These are phyloP conservation scores for Ramphastos sulfuratus DNA, from an alignment of 2,113 vertebrate species.

Conservation along the genomic window DNA sequence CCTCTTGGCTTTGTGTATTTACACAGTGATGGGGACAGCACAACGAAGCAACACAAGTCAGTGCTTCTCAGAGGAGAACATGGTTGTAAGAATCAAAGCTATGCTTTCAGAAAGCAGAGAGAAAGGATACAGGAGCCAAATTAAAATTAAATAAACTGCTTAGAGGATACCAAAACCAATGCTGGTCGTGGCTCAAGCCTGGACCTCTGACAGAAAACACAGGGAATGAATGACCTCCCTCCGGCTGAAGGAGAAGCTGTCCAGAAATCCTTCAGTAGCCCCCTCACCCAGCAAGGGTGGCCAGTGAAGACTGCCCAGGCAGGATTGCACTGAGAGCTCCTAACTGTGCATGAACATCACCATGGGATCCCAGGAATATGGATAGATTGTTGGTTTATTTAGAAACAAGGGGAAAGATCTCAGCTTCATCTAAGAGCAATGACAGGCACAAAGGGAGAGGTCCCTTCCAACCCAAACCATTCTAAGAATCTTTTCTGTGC, in stretches of 20 bases:
- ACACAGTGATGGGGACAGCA: not conserved
- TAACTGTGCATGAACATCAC: fast-evolving
- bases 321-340: not conserved
- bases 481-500: too few species aligned
- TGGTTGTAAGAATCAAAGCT: not conserved
- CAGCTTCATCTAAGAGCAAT: not conserved
- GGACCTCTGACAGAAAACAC: not conserved
- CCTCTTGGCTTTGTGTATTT: not conserved
- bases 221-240: not conserved
- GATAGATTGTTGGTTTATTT: not conserved
- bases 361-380: not conserved
- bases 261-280: not conserved
- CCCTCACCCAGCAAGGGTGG: fast-evolving
- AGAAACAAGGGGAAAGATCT: not conserved
- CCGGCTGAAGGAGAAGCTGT: not conserved
- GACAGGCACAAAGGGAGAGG: not conserved
- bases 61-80: not conserved
- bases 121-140: not conserved
- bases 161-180: not conserved
- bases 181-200: not conserved
- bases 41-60: not conserved
- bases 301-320: not conserved
- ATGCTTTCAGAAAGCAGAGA: not conserved
- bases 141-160: not conserved
- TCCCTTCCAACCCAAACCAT: too few species aligned